These are phyloP conservation scores for Microctenopoma lineatum DNA, from an alignment of 2,797 vertebrate genomes.

Conservation along the genomic window DNA sequence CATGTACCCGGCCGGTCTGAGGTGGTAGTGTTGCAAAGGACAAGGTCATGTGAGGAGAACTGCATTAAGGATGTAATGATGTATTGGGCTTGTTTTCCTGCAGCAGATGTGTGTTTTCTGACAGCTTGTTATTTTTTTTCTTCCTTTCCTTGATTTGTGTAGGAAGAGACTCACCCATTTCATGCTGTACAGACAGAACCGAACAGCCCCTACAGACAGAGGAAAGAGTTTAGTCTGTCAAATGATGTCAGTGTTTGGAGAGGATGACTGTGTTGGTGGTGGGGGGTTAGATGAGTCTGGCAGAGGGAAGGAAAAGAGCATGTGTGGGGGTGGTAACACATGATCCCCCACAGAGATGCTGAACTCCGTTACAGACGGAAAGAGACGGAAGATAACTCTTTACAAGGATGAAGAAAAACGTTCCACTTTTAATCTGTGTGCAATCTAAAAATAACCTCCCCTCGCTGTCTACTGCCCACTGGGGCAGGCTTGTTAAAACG, in stretches of 20 bases:
- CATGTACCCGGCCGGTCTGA: conserved; percentile 10
- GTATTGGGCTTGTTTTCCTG: conserved; percentile 59
- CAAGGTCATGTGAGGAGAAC: conserved; percentile 74
- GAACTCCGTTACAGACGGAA: conserved; percentile 72
- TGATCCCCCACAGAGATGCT: conserved; percentile 80
- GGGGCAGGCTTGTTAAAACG: conserved; percentile 81
- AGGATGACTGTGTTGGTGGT: conserved; percentile 66
- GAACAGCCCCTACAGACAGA: conserved; percentile 69
- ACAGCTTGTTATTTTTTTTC: conserved; percentile 73
- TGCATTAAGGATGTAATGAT: conserved; percentile 62
- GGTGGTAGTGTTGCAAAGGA: conserved; percentile 31
- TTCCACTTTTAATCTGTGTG: conserved; percentile 79
- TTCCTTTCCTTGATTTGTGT: conserved; percentile 59
- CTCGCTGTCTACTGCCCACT: conserved; percentile 76
- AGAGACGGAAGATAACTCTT: conserved; percentile 67
- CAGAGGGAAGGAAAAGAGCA: conserved; percentile 55
- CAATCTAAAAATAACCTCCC: conserved; percentile 81
- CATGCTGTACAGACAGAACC: conserved; percentile 57
- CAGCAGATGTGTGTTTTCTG: conserved; percentile 66
- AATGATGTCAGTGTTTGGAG: conserved; percentile 82
- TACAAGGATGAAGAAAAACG: conserved; percentile 78
- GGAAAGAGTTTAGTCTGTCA: conserved; percentile 69
- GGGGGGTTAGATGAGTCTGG: conserved; percentile 60
- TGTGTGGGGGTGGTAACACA: conserved; percentile 68
- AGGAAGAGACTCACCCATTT: conserved; percentile 62